Percentiles rank a stretch among this genome's conserved stretches.
phyloP scores from a whole-genome alignment of 2,113 vertebrate species.

The Petrocephalus microphthalmus region DNA sequence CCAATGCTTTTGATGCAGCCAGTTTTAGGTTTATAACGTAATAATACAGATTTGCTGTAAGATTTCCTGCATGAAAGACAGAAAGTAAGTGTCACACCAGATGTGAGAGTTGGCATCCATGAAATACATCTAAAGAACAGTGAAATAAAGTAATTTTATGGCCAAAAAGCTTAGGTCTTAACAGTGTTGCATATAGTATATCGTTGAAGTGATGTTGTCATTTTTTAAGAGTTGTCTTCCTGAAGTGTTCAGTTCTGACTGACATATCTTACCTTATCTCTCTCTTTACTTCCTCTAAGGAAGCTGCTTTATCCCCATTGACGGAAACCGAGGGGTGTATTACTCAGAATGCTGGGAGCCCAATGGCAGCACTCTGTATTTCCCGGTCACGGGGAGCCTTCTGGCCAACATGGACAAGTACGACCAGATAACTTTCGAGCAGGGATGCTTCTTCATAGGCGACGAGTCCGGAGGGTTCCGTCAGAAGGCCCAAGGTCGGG shows the following conservation, averaged over 20 bases:
- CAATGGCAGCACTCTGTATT: constrained; percentile 46
- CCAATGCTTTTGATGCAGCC: no score
- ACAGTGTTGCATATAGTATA: neutral
- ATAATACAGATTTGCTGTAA: no score
- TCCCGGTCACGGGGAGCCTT: constrained; percentile 35
- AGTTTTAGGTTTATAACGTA: no score
- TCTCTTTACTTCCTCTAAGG: constrained; percentile 19
- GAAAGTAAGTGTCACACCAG: no score
- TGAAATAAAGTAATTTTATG: neutral
- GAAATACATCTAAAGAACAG: neutral
- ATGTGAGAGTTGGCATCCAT: no score
- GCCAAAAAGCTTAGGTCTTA: neutral
- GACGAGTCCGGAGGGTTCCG: constrained; percentile 40
- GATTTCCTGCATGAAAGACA: no score
- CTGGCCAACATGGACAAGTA: constrained; percentile 47
- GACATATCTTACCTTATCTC: neutral
- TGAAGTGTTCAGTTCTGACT: neutral
- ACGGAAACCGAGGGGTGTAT: constrained; percentile 42
- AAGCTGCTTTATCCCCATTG: constrained; percentile 36
- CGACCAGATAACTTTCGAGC: constrained; percentile 51
- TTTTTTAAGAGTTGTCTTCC: neutral
- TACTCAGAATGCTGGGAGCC: constrained; percentile 45
- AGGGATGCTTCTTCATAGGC: constrained; percentile 44
- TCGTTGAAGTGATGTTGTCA: neutral
- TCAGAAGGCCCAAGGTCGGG: constrained; percentile 45